Evolutionary conservation across 2,888 invertebrate species (phyloP).

Genomic region (Zhengitettix transpicula): DNA sequence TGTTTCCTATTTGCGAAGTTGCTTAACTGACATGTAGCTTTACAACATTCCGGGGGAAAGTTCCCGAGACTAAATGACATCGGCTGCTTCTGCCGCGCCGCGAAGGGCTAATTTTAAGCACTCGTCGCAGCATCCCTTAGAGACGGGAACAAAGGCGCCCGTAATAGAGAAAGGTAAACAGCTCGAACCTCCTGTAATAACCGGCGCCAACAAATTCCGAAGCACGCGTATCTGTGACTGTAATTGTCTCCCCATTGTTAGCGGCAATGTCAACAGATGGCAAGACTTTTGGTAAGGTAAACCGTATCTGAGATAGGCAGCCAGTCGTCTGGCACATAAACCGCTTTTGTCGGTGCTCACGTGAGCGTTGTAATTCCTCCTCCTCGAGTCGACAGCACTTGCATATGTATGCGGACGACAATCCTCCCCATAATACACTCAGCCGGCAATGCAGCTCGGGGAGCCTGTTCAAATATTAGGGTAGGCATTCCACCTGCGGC

Average conservation of each 20-base stretch:
- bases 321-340: no score
- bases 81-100: no score
- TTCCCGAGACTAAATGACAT: no score
- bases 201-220: no score
- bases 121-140: no score
- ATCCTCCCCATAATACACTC: neutral
- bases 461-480: neutral
- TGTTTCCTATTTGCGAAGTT: no score
- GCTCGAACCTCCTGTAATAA: no score
- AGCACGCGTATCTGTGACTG: neutral
- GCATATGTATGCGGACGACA: neutral
- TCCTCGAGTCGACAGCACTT: neutral
- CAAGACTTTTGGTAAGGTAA: neutral
- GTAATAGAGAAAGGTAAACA: no score
- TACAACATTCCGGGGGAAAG: no score
- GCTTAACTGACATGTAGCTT: no score
- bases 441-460: neutral
- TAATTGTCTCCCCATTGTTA: neutral
- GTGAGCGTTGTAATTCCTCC: neutral
- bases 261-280: neutral
- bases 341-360: neutral
- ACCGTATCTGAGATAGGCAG: neutral
- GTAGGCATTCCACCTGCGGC: neutral
- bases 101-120: no score
- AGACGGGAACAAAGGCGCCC: no score